phyloP scores from a whole-genome alignment of 1,140 invertebrate species.

The Trichonephila clavata region DNA sequence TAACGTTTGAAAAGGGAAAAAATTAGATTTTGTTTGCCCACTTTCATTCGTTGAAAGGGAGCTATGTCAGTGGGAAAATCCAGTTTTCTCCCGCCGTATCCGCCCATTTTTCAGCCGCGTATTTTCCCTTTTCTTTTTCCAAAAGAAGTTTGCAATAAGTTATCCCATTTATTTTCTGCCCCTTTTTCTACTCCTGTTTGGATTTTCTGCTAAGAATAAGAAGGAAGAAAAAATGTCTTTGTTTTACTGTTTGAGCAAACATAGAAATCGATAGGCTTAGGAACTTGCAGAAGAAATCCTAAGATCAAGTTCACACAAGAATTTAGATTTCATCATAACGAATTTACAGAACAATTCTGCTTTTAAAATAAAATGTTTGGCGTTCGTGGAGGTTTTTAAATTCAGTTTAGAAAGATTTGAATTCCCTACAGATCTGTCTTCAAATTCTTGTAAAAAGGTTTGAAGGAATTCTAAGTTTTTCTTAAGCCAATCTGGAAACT shows the following conservation, averaged over 20 bases:
- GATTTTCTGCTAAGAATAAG: not conserved
- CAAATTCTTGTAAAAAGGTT: too few relatives aligned
- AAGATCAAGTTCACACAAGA: not conserved
- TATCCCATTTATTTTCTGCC: constrained; percentile 28
- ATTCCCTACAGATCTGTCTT: too few relatives aligned
- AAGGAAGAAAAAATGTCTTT: not conserved
- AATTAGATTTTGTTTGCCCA: constrained; percentile 55
- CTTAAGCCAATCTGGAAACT: too few relatives aligned
- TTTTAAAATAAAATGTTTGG: not conserved
- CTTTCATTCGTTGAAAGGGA: constrained; percentile 44
- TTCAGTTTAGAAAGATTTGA: too few relatives aligned
- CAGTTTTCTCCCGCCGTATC: not conserved
- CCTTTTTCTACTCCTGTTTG: not conserved
- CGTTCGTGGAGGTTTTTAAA: too few relatives aligned
- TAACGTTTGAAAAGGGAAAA: constrained; percentile 11
- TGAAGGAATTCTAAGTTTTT: too few relatives aligned
- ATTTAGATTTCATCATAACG: constrained; percentile 10
- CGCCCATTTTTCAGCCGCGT: not conserved
- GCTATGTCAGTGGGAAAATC: constrained; percentile 34
- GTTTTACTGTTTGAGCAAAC: constrained; percentile 1
- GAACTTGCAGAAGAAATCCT: not conserved
- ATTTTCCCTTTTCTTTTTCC: constrained; percentile 32
- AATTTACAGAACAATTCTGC: not conserved
- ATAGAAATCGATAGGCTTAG: not conserved
- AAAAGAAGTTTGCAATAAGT: constrained; percentile 17